A percentile compares a stretch with the other conserved stretches of the same genome.
Conservation (phyloP, 2,113 vertebrate genomes). For the Cricetomys ansorgei region DNA sequence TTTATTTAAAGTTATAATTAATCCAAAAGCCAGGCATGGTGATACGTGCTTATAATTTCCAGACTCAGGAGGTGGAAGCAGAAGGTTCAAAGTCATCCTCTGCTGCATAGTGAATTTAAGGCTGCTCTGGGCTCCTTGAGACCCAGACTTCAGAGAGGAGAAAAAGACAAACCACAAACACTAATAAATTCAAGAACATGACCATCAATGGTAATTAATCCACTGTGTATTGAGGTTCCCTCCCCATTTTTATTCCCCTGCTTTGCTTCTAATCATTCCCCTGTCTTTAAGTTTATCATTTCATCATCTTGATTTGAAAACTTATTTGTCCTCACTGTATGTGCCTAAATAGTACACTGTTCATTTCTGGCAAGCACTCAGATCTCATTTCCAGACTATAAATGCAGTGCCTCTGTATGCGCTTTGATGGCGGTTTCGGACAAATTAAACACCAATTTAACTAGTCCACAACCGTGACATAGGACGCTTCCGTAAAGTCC, state of each 20-base stretch:
- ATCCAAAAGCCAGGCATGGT: background rate
- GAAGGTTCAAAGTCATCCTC: background rate
- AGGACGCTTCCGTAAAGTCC: background rate
- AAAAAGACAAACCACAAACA: background rate
- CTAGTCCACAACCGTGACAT: background rate
- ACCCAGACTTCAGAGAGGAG: background rate
- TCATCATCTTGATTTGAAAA: slow-evolving; percentile 8
- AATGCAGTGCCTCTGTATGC: background rate
- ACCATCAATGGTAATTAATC: background rate
- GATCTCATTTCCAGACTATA: background rate
- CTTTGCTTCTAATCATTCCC: background rate
- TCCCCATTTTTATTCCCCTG: background rate
- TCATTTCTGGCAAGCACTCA: background rate
- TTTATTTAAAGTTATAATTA: background rate
- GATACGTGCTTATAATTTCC: background rate
- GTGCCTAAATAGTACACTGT: background rate
- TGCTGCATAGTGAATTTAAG: background rate
- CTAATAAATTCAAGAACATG: background rate
- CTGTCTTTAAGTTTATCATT: background rate
- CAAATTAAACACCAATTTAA: background rate
- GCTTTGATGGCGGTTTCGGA: slow-evolving; percentile 39
- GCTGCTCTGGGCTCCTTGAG: background rate
- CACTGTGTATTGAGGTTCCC: background rate
- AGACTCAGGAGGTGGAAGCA: background rate
- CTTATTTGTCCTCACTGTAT: background rate